Base-by-base conservation (phyloP, 2,888 invertebrate genomes). In the Leptinotarsa rubiginosa region DNA sequence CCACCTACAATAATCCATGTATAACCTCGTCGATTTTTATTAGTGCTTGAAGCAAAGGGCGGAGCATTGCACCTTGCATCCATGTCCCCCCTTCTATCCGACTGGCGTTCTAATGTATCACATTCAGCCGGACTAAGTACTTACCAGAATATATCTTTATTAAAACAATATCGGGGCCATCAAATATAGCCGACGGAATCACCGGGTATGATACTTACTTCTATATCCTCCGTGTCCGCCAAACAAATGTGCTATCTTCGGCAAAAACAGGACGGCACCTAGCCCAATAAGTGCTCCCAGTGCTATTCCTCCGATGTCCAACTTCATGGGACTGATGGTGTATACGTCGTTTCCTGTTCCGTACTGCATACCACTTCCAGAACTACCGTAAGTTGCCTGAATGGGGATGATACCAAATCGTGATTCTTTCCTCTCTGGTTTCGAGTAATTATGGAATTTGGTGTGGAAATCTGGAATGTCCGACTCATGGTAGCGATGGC, bases 281-380 rank as follows among this genome's bases (percentile, higher is more conserved):
- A 96, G 92, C 0, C 96, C 96, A 65, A 96, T 90, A 2, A 95
- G 90, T 2, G 95, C 94, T 0, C 96, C 96, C 31, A 96, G 88
- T 10, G 95, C 91, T 12, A 96, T 92, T 0, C 95, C 96, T 7
- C 95, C 96, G 0, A 96, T 89, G 83, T 96, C 96, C 69, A 96
- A 91, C 88, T 95, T 95, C 75, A 94, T 89, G 0, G 95, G 94
- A 2, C 92, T 92, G 80, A 94, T 93, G 16, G 92, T 87, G 65
- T 86, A 84, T 15, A 68, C 86, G 4, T 88, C 88, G 18, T 87
- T 87, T 16, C 86, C 87, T 59, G 85, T 86, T 49, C 88, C 87
- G 80, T 69, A 69, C 25, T 77, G 75, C 49, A 80, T 79, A 4
- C 84, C 83, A 69, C 66, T 78, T 65, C 90, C 90, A 13, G 89